Evolutionary conservation across 1,140 invertebrate species (phyloP), one percentile per base, ranked within the genome.

Genomic region (Capitella teleta): DNA sequence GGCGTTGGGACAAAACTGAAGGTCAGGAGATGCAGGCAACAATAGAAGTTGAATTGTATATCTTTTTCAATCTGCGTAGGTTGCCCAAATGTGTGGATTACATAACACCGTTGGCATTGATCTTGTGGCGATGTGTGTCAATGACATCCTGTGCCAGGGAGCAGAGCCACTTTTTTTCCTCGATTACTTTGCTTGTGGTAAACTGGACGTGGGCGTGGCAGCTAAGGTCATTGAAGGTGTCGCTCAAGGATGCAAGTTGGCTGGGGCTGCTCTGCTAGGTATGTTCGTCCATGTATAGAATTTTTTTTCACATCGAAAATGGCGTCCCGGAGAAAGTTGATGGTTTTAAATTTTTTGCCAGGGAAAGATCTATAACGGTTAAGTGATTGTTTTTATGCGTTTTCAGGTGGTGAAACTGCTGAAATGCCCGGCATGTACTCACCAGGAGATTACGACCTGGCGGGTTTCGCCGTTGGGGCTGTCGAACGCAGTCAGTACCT

Each of bases 81-180:
- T 96, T 58, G 91, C 92, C 0, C 78, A 92, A 62, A 77, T 79
- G 48, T 79, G 80, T 47, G 78, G 81, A 19, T 80, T 83, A 41
- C 90, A 91, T 65, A 77, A 84, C 55, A 85, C 84, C 0, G 80
- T 98, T 49, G 95, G 94, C 1, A 85, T 92, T 59, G 95, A 98
- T 75, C 76, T 98, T 28, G 93, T 98, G 8, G 94, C 93, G 8
- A 95, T 96, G 88, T 94, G 90, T 66, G 92, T 93, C 2, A 98
- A 98, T 75, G 93, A 98, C 70, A 81, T 98, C 41, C 72, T 98
- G 19, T 89, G 87, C 34, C 84, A 93, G 57, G 92, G 91, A 19
- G 94, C 93, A 0, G 87, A 92, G 62, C 92, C 93, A 0, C 74
- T 98, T 38, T 94, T 90, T 49, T 98, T 98, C 66, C 72, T 98